These are phyloP conservation scores for Triplophysa tibetana DNA, from an alignment of 2,113 vertebrate species.

Conservation along the genomic window DNA sequence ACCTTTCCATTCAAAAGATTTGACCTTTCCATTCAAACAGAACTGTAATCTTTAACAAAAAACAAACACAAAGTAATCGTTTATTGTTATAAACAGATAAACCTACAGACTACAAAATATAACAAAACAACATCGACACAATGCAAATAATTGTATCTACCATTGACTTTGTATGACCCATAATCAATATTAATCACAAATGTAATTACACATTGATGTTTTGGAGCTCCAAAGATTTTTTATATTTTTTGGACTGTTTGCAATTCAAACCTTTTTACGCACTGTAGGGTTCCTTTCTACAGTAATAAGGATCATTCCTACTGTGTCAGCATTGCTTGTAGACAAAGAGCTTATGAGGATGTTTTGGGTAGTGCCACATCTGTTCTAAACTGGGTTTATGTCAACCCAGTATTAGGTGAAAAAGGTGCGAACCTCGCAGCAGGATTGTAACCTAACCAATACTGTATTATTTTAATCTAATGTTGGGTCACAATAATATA, in stretches of 20 bases:
- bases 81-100: neutral
- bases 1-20: neutral
- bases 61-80: neutral
- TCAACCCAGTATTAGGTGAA: no score
- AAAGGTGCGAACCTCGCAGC: no score
- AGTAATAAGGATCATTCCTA: no score
- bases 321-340: no score
- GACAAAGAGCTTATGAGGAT: no score
- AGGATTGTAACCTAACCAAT: no score
- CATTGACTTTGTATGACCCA: conserved; percentile 50
- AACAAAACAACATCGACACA: conserved; percentile 7
- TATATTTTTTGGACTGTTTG: conserved; percentile 66
- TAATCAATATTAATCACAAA: conserved; percentile 78
- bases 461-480: no score
- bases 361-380: no score
- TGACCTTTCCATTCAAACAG: neutral
- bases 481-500: no score
- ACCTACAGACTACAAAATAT: conserved; percentile 44
- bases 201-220: conserved; percentile 73
- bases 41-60: neutral
- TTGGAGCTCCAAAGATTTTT: conserved; percentile 69
- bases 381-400: no score
- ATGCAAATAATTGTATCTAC: conserved; percentile 60
- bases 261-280: conserved; percentile 67
- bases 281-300: no score